Percentiles rank a stretch among this genome's conserved stretches.
phyloP scores from a whole-genome alignment of 2,888 invertebrate species.

The Lottia scabra region DNA sequence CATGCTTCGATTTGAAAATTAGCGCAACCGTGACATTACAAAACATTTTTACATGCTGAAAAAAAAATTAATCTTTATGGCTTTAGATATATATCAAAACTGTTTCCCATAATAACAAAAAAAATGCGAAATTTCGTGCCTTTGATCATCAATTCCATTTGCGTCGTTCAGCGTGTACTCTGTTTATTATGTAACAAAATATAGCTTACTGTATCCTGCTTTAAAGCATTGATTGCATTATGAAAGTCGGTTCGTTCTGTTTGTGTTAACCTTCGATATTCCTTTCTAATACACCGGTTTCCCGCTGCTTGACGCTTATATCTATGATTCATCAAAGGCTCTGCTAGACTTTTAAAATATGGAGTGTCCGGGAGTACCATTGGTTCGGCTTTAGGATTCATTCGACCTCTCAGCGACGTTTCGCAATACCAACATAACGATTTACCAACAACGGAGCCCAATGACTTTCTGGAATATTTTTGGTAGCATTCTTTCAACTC shows the following conservation, averaged over 20 bases:
- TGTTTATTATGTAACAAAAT: background rate
- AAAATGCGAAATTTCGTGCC: too few relatives aligned
- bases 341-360: slow-evolving; percentile 5
- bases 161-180: too few relatives aligned
- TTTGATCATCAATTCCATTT: too few relatives aligned
- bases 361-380: background rate
- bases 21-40: too few relatives aligned
- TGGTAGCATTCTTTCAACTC: slow-evolving; percentile 45
- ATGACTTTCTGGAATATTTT: slow-evolving; percentile 12
- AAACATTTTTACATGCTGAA: too few relatives aligned
- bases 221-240: slow-evolving; percentile 43
- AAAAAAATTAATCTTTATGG: too few relatives aligned
- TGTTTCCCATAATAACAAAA: too few relatives aligned
- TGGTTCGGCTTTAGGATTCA: slow-evolving; percentile 5
- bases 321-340: slow-evolving; percentile 8
- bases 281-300: slow-evolving; percentile 38
- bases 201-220: slow-evolving; percentile 45
- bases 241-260: slow-evolving; percentile 42
- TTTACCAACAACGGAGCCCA: slow-evolving; percentile 23
- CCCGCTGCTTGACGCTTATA: slow-evolving; percentile 21
- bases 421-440: slow-evolving; percentile 29
- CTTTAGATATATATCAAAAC: too few relatives aligned
- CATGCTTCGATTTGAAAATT: too few relatives aligned
- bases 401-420: slow-evolving; percentile 9
- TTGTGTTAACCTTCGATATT: slow-evolving; percentile 52